Conservation (phyloP, 2,113 vertebrate genomes). For the Marmota monax region DNA sequence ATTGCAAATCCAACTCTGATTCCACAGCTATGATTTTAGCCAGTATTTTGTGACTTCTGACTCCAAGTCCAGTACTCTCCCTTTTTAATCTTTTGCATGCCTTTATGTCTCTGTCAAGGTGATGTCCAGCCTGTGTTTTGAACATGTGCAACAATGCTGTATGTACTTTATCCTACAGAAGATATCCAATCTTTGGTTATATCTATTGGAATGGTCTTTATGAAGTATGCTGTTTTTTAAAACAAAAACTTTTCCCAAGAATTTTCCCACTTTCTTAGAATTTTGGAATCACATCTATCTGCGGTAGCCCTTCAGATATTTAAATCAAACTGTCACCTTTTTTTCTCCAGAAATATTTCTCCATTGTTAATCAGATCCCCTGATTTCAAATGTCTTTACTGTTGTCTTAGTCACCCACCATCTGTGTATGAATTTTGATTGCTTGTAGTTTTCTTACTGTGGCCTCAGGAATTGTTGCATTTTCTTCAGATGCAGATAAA, state of each 20-base stretch:
- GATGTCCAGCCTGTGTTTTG: neutral
- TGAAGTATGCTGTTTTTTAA: neutral
- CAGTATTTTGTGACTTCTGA: conserved; percentile 52
- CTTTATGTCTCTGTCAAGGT: neutral
- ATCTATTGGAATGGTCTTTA: conserved; percentile 22
- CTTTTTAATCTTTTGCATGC: neutral
- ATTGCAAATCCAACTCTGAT: neutral
- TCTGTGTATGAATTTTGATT: conserved; percentile 6
- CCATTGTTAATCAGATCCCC: neutral
- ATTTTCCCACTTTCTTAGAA: neutral
- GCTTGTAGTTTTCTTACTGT: neutral
- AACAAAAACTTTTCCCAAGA: neutral
- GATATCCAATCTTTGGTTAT: neutral
- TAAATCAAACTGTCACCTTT: conserved; percentile 14
- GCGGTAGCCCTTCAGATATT: neutral
- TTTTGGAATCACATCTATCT: conserved; percentile 21
- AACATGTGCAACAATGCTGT: neutral
- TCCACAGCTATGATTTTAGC: neutral
- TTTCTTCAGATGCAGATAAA: neutral
- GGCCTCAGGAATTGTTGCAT: neutral
- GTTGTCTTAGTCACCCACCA: neutral
- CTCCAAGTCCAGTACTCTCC: conserved; percentile 66
- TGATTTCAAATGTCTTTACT: conserved; percentile 40
- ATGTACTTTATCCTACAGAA: neutral
- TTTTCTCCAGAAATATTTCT: conserved; percentile 44